These are phyloP conservation scores for Lophotriccus pileatus DNA, from an alignment of 2,797 vertebrate species.

Conservation along the genomic window DNA sequence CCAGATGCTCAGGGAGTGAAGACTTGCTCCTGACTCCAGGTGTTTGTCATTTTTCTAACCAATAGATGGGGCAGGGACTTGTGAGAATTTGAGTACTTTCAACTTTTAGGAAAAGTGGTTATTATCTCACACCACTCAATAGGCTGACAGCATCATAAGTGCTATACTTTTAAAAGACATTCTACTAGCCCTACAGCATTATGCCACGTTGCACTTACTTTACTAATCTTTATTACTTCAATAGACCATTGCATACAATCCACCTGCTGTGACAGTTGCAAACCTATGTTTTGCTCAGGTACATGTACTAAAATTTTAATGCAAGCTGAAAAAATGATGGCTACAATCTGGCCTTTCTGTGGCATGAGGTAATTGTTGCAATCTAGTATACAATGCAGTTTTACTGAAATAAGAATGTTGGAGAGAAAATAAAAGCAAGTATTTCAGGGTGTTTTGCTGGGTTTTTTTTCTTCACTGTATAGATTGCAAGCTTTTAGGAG, in stretches of 20 bases:
- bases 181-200: slow-evolving; percentile 9
- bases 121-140: not conserved
- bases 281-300: slow-evolving; percentile 18
- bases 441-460: not conserved
- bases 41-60: not conserved
- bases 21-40: not conserved
- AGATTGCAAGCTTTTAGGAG: slow-evolving; percentile 45
- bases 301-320: slow-evolving; percentile 6
- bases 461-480: not conserved
- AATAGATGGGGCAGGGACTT: not conserved
- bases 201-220: slow-evolving; percentile 18
- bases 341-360: not conserved
- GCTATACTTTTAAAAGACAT: not conserved
- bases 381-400: not conserved
- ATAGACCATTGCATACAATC: not conserved
- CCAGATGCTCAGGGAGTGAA: not conserved
- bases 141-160: not conserved
- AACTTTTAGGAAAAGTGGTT: not conserved
- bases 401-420: slow-evolving; percentile 14
- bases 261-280: slow-evolving; percentile 31
- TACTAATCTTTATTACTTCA: slow-evolving; percentile 44
- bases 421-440: not conserved
- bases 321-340: not conserved
- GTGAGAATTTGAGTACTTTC: not conserved
- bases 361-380: slow-evolving; percentile 1